These are phyloP conservation scores for Danaus chrysippus DNA, from an alignment of 2,888 invertebrate species.

Conservation along the genomic window DNA sequence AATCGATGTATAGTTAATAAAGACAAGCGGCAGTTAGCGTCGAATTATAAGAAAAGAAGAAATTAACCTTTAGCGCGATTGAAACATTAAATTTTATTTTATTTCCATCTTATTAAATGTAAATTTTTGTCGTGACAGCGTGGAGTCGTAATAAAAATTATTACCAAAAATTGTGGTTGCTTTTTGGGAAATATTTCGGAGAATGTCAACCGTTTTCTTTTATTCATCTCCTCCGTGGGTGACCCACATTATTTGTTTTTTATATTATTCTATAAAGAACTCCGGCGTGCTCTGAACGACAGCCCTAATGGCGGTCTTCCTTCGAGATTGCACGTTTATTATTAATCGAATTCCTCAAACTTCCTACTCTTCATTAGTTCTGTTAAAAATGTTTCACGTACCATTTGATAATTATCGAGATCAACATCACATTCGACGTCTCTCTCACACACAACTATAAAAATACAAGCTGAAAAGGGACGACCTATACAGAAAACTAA, in stretches of 20 bases:
- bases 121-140: conserved; percentile 5
- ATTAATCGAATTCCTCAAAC: conserved; percentile 24
- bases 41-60: conserved; percentile 8
- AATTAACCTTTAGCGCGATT: conserved; percentile 20
- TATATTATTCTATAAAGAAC: background rate
- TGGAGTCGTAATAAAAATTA: conserved; percentile 2
- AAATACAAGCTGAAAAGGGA: conserved; percentile 7
- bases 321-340: conserved; percentile 13
- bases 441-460: conserved; percentile 13
- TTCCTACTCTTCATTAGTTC: conserved; percentile 30
- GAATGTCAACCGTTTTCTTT: conserved; percentile 1
- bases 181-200: conserved; percentile 2
- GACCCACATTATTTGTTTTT: background rate
- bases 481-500: conserved; percentile 3
- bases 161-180: background rate
- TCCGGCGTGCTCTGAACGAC: background rate
- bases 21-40: background rate
- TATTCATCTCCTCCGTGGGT: background rate
- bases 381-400: conserved; percentile 25
- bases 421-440: conserved; percentile 14
- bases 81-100: conserved; percentile 16
- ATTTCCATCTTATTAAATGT: conserved; percentile 6
- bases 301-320: conserved; percentile 2
- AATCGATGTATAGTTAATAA: no score
- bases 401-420: conserved; percentile 15